Evolutionary conservation across 2,888 invertebrate genomes (phyloP).

Genomic region (Meganola albula): DNA sequence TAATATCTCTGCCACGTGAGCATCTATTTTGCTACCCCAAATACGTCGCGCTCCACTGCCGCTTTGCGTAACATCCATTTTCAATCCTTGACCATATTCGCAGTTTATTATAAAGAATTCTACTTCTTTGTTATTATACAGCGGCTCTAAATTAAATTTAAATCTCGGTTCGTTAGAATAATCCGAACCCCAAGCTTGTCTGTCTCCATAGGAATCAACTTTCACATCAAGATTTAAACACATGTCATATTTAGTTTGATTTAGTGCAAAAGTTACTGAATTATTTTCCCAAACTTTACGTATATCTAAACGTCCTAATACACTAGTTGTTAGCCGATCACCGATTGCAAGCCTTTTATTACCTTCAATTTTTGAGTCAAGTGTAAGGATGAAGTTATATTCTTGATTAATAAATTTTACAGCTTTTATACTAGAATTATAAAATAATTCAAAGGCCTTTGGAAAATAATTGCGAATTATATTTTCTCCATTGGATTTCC

Average conservation of each 20-base stretch:
- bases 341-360: constrained; percentile 30
- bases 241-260: constrained; percentile 23
- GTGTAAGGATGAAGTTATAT: constrained; percentile 22
- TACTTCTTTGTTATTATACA: constrained; percentile 19
- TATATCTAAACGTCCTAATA: constrained; percentile 30
- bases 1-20: too few relatives aligned
- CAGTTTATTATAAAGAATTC: constrained; percentile 31
- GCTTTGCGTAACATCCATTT: constrained; percentile 18
- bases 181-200: constrained; percentile 27
- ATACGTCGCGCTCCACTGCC: constrained; percentile 20
- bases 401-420: constrained; percentile 30
- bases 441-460: constrained; percentile 23
- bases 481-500: constrained; percentile 21
- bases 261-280: constrained; percentile 29
- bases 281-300: constrained; percentile 24
- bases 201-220: constrained; percentile 21
- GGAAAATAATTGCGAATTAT: constrained; percentile 32
- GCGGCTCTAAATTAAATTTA: constrained; percentile 30
- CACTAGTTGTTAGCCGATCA: constrained; percentile 17
- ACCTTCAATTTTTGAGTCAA: constrained; percentile 19
- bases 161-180: constrained; percentile 15
- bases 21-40: too few relatives aligned
- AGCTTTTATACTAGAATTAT: constrained; percentile 18
- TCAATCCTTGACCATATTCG: constrained; percentile 26
- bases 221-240: constrained; percentile 31